phyloP scores from a whole-genome alignment of 2,113 vertebrate species.

The Ochotona princeps region DNA sequence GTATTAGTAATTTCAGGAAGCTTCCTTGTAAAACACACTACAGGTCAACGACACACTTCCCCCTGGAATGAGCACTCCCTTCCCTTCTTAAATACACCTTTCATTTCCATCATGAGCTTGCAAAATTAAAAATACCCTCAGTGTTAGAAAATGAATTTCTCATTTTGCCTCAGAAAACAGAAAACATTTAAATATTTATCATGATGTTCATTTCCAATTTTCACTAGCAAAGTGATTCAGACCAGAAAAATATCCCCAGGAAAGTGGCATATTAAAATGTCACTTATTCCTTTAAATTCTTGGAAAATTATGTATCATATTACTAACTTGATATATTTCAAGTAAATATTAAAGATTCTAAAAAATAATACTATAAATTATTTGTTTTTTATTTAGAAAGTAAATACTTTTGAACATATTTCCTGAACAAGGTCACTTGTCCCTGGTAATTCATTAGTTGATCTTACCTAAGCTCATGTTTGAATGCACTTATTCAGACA shows the following conservation, averaged over 20 bases:
- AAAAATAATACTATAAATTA: too few relatives aligned
- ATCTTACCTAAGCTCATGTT: background rate
- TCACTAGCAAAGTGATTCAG: background rate
- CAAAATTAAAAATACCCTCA: background rate
- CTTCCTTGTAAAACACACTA: background rate
- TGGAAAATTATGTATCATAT: background rate
- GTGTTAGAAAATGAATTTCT: background rate
- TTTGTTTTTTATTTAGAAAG: too few relatives aligned
- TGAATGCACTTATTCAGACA: background rate
- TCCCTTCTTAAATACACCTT: background rate
- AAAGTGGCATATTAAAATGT: background rate
- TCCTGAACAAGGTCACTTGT: background rate
- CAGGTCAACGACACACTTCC: background rate
- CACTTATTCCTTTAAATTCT: background rate
- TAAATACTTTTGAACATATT: background rate
- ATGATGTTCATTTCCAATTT: background rate
- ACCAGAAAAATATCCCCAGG: background rate
- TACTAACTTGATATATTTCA: background rate
- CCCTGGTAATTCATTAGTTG: background rate
- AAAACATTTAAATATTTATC: conserved; percentile 33
- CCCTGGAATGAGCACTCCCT: background rate
- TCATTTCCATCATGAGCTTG: background rate
- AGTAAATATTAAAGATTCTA: background rate
- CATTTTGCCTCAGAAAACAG: conserved; percentile 18
- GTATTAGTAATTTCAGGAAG: background rate